These are phyloP conservation scores for Tachysurus fulvidraco DNA, from an alignment of 2,113 vertebrate species.

Conservation along the genomic window DNA sequence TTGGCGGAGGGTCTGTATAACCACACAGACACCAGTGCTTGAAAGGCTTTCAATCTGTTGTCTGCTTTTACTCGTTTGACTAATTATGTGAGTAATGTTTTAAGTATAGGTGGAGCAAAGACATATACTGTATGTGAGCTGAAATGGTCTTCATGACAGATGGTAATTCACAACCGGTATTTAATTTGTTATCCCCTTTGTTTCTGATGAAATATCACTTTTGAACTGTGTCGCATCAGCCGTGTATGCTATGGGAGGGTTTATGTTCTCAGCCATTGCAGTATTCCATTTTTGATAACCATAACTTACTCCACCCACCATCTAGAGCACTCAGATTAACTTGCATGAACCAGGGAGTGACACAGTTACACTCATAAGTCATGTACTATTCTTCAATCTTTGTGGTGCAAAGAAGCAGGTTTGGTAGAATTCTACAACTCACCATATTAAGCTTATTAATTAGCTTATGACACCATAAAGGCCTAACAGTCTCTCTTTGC, in stretches of 20 bases:
- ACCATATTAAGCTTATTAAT: slow-evolving; percentile 63
- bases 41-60: slow-evolving; percentile 52
- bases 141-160: slow-evolving; percentile 44
- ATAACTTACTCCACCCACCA: slow-evolving; percentile 64
- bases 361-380: slow-evolving; percentile 45
- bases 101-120: slow-evolving; percentile 46
- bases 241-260: slow-evolving; percentile 59
- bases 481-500: slow-evolving; percentile 59
- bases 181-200: slow-evolving; percentile 61
- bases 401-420: slow-evolving; percentile 52
- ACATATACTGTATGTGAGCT: slow-evolving; percentile 39
- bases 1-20: slow-evolving; percentile 47
- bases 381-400: slow-evolving; percentile 61
- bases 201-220: slow-evolving; percentile 55
- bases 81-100: slow-evolving; percentile 48
- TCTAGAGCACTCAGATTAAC: slow-evolving; percentile 48
- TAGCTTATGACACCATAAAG: slow-evolving; percentile 61
- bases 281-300: slow-evolving; percentile 57
- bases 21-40: slow-evolving; percentile 47
- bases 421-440: slow-evolving; percentile 57
- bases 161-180: slow-evolving; percentile 49
- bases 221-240: slow-evolving; percentile 56
- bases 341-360: slow-evolving; percentile 28
- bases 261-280: slow-evolving; percentile 68
- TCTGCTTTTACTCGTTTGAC: slow-evolving; percentile 44